Conservation (phyloP, 2,113 vertebrate species). For the Apteryx mantelli region DNA sequence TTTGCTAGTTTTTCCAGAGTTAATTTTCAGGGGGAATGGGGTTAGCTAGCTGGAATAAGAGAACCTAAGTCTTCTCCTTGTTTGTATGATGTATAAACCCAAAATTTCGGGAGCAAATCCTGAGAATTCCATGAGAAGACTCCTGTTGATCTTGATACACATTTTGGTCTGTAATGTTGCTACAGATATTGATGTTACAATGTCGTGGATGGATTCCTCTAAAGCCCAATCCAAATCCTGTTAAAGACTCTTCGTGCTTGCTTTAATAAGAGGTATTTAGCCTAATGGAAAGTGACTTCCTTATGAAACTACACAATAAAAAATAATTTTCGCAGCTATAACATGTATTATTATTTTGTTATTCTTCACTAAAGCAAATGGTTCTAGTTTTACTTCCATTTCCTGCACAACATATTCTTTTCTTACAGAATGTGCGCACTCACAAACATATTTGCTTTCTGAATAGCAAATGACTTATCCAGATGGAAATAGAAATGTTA, state of each 20-base stretch:
- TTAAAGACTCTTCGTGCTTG: neutral
- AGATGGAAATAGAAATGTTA: conserved; percentile 14
- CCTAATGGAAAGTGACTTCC: neutral
- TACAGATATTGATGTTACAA: neutral
- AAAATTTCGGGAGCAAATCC: neutral
- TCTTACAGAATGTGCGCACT: neutral
- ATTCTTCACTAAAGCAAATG: neutral
- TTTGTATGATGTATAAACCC: neutral
- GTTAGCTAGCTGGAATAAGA: neutral
- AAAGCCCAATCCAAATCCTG: neutral
- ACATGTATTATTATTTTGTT: neutral
- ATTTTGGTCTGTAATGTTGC: neutral
- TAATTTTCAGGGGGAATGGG: neutral
- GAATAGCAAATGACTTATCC: neutral
- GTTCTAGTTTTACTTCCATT: neutral
- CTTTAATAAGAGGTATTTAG: neutral
- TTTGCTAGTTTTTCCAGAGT: neutral
- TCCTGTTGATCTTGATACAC: neutral
- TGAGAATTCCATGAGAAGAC: neutral
- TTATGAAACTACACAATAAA: neutral
- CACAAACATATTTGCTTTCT: neutral
- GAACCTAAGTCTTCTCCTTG: neutral
- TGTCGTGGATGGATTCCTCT: accelerated
- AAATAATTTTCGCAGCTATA: neutral
- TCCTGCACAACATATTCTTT: neutral